Evolutionary conservation across 2,797 vertebrate genomes (phyloP).

Genomic region (Oreonectes daqikongensis): DNA sequence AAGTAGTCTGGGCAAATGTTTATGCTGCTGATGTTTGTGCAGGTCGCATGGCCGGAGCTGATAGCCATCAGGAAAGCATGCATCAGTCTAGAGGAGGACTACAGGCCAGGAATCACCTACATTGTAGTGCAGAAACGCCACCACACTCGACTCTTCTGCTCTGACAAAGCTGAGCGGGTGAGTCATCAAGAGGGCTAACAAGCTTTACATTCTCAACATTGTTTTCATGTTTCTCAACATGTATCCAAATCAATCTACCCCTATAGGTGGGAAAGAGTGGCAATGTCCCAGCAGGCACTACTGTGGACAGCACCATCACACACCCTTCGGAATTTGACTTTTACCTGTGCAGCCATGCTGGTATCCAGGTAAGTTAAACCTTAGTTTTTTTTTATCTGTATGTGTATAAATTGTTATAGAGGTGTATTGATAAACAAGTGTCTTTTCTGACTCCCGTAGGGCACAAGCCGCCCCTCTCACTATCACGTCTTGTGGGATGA

Average conservation of each 20-base stretch:
- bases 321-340: constrained; percentile 99
- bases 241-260: background rate
- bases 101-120: constrained; percentile 96
- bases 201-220: background rate
- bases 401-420: background rate
- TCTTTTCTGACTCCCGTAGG: constrained; percentile 71
- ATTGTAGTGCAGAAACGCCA: constrained; percentile 99
- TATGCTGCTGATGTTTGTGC: background rate
- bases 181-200: constrained; percentile 47
- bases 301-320: constrained; percentile 98
- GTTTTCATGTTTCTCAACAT: background rate
- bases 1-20: too few species aligned
- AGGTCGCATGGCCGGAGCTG: constrained; percentile 98
- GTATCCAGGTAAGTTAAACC: constrained; percentile 88
- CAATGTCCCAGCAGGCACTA: constrained; percentile 97
- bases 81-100: constrained; percentile 98
- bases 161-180: constrained; percentile 97
- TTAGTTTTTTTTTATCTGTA: background rate
- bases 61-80: constrained; percentile 98
- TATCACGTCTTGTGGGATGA: constrained; percentile 99
- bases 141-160: constrained; percentile 97
- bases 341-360: constrained; percentile 99
- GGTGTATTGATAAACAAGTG: background rate
- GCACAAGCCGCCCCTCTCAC: constrained; percentile 98
- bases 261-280: constrained; percentile 96